Base-by-base conservation (phyloP, 2,113 vertebrate genomes). In the Ariopsis seemanni region DNA sequence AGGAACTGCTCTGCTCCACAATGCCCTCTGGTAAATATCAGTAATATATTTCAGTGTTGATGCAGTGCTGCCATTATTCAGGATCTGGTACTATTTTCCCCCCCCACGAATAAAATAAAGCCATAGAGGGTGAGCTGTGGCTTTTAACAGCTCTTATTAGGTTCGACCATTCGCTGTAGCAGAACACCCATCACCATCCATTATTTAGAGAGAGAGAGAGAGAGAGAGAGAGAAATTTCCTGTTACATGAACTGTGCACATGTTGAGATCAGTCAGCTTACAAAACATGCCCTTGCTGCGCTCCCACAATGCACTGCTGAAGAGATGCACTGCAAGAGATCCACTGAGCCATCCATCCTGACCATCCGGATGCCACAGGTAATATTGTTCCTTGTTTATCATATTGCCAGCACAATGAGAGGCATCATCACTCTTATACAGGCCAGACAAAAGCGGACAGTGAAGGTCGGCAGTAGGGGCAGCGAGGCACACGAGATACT, bases 311-410 rank as follows among this genome's bases (percentile, higher is more conserved):
- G 82, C 83, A 86, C 12, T 89, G 85, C 87, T 69, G 8, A 25
- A 22, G 71, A 88, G 85, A 82, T 79, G 69, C 79, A 58, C 86
- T 67, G 74, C 85, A 86, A 86, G 82, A 71, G 74, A 90, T 87
- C 82, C 74, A 79, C 82, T 30, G 18, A 88, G 34, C 86, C 89
- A 87, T 89, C 90, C 77, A 86, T 92, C 88, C 88, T 85, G 75
- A 27, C 88, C 72, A 69, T 69, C 85, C 81, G 27, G 65, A 84
- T 90, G 91, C 89, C 90, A 92, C 72, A 84, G 90, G 90, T 86
- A 91, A 91, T 91, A 89, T 89, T 88, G 91, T 91, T 86, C 90
- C 82, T 81, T 87, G 89, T 91, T 92, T 85, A 90, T 92, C 91
- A 91, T 91, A 86, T 86, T 82, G 86, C 89, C 82, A 79, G 78